Evolutionary conservation across 2,113 vertebrate genomes (phyloP).

Genomic region (Erythrocercus mccallii): DNA sequence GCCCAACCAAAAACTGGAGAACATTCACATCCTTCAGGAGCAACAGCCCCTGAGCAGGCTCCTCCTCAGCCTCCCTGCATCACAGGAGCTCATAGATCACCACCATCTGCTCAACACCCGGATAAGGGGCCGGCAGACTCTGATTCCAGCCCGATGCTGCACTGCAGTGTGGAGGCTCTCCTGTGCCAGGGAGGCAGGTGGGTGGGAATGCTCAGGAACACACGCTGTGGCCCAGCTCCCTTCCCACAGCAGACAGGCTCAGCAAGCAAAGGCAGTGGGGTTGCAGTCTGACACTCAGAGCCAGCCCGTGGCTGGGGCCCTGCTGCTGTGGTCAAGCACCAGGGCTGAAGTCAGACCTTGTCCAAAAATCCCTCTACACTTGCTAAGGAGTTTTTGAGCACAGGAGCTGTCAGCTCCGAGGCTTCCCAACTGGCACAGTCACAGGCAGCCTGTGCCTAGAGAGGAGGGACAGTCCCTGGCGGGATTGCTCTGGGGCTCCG

Average conservation of each 20-base stretch:
- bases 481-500: background rate
- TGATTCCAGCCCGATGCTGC: background rate
- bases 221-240: background rate
- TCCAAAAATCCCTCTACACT: background rate
- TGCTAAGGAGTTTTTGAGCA: background rate
- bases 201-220: background rate
- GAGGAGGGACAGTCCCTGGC: background rate
- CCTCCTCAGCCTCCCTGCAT: background rate
- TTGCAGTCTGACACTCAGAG: background rate
- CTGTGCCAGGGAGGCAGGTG: background rate
- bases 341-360: accelerated
- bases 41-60: background rate
- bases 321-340: background rate
- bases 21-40: background rate
- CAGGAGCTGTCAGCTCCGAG: background rate
- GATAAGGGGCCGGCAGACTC: background rate
- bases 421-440: accelerated
- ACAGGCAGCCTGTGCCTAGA: background rate
- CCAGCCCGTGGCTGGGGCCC: background rate
- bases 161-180: background rate
- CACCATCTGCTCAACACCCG: background rate
- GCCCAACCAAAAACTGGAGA: background rate
- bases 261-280: background rate
- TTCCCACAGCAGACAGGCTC: background rate
- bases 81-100: background rate